Evolutionary conservation across 2,113 vertebrate genomes (phyloP).

Genomic region (Setophaga kirtlandii): DNA sequence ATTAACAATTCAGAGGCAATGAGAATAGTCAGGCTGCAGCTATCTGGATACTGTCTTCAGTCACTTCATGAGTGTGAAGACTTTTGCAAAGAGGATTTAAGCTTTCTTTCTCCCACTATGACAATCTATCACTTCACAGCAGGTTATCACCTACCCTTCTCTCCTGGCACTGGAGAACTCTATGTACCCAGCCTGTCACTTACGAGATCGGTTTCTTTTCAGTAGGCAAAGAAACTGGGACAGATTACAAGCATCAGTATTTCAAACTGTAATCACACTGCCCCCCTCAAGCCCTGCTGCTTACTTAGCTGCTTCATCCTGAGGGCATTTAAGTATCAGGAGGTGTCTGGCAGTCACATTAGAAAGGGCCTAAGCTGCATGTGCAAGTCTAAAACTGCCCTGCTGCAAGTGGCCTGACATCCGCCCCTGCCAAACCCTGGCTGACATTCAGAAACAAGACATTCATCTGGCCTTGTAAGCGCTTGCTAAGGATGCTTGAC

Average conservation of each 20-base stretch:
- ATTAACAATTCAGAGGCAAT: not conserved
- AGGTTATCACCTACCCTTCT: not conserved
- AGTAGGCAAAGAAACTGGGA: not conserved
- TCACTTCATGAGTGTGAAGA: not conserved
- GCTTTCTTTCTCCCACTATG: not conserved
- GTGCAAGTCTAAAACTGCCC: not conserved
- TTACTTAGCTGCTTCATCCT: not conserved
- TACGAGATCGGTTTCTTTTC: not conserved
- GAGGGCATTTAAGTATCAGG: not conserved
- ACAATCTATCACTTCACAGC: not conserved
- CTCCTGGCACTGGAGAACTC: not conserved
- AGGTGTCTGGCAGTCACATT: not conserved
- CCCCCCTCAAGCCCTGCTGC: not conserved
- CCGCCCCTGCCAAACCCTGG: not conserved
- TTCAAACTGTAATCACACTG: not conserved
- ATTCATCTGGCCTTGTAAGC: not conserved
- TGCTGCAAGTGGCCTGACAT: not conserved
- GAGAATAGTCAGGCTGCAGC: not conserved
- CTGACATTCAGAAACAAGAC: not conserved
- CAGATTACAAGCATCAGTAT: not conserved
- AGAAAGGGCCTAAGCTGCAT: not conserved
- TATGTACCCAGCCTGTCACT: not conserved
- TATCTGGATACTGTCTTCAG: not conserved
- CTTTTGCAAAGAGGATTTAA: not conserved
- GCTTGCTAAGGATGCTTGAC: not conserved